phyloP scores from a whole-genome alignment of 2,113 vertebrate genomes.

The Raja brachyura region DNA sequence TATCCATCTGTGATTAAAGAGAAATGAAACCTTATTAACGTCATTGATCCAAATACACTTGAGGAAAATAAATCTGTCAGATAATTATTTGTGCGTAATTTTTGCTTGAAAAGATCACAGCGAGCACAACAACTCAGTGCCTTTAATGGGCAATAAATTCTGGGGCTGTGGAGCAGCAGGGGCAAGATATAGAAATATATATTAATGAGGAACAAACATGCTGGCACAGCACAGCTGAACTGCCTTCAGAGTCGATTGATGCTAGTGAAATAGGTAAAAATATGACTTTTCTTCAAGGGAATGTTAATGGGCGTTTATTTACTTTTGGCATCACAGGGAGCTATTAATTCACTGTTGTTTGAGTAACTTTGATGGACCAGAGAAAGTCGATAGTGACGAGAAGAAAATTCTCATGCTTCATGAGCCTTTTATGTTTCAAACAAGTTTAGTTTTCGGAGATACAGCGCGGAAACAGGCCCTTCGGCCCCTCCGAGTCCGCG shows the following conservation, averaged over 20 bases:
- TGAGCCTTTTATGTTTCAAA: background rate
- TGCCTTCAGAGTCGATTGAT: background rate
- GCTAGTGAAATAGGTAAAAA: background rate
- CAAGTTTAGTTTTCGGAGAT: too few relatives aligned
- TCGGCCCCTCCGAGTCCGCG: too few relatives aligned
- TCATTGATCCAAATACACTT: slow-evolving; percentile 27
- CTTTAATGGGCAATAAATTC: slow-evolving; percentile 20
- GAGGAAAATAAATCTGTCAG: slow-evolving; percentile 29
- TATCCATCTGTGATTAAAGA: slow-evolving; percentile 12
- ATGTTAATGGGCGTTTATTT: background rate
- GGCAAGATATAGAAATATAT: background rate
- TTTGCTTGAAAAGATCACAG: background rate
- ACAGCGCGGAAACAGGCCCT: too few relatives aligned
- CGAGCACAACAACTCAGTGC: background rate
- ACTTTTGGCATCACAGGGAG: background rate
- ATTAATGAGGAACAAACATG: background rate
- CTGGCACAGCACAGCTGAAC: background rate
- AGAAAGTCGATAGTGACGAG: background rate
- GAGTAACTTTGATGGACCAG: background rate
- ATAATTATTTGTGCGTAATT: slow-evolving; percentile 29
- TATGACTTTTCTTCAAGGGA: slow-evolving; percentile 1
- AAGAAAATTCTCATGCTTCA: background rate
- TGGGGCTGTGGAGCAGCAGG: background rate
- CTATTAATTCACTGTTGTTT: background rate
- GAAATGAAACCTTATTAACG: background rate